Base-by-base conservation (phyloP, 2,113 vertebrate genomes). In the Anser cygnoides region DNA sequence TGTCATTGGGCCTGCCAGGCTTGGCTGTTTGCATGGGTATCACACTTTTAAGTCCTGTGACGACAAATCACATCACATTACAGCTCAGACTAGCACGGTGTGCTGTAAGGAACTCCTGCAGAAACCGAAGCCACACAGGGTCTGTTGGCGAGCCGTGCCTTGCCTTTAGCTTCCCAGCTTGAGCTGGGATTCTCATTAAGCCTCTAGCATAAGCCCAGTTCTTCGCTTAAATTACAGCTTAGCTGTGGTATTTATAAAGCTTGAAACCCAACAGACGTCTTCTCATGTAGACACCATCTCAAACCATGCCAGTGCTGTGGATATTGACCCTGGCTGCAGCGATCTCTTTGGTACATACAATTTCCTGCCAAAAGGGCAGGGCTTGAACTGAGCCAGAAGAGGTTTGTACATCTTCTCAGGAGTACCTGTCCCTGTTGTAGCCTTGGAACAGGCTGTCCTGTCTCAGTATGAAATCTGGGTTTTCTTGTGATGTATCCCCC, bases 191-290 rank as follows among this genome's bases (percentile, higher is more conserved):
- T 94, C 82, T 85, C 74, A 95, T 87, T 85, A 90, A 91, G 55
- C 72, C 55, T 77, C 75, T 84, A 43, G 55, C 68, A 67, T 57
- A 26, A 23, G 21, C 37, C 31, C 43, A 62, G 50, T 71, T 93
- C 54, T 86, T 90, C 52, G 77, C n/a, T 90, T 93, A 90, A 93
- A 83, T 86, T 94, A 86, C 83, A 95, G 79, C 73, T 86, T 67
- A 82, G 75, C 41, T 84, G 79, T 3, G 1, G 31, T 81, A 55
- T 84, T 94, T 90, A 89, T 86, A 80, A 93, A 59, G 67, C n/a
- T 86, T 97, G 92, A 96, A 89, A 86, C 28, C 88, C 72, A 81
- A 86, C 86, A 94, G 83, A 90, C 75, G 73, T 74, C 91, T 39
- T 89, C 61, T 55, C 3, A 1, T 33, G 54, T 43, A 44, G 83